phyloP scores from a whole-genome alignment of 2,888 invertebrate genomes.

The Encarsia formosa region DNA sequence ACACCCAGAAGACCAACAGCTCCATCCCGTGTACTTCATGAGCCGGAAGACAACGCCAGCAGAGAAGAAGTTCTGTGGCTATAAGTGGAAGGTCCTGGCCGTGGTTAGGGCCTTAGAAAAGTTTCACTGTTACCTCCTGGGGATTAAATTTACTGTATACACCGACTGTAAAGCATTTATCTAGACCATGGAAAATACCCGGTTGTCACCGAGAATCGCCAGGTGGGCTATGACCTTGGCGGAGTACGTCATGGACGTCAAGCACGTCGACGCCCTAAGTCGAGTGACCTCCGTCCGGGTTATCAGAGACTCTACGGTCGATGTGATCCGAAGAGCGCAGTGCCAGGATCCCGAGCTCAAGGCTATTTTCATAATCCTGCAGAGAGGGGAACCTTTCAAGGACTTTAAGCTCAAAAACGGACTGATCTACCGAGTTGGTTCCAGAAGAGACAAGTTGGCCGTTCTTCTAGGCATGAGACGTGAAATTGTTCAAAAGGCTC shows the following conservation, averaged over 20 bases:
- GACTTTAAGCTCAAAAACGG: not conserved
- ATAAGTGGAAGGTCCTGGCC: not conserved
- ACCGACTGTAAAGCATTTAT: not conserved
- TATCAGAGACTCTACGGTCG: not conserved
- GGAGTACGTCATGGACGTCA: not conserved
- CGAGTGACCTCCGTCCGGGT: not conserved
- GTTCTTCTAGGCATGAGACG: not conserved
- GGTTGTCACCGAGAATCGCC: not conserved
- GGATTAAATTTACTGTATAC: not conserved
- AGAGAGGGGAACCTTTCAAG: not conserved
- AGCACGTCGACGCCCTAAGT: constrained; percentile 4
- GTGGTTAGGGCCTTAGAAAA: not conserved
- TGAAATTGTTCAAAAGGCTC: not conserved
- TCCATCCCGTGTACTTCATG: not conserved
- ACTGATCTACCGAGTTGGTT: not conserved
- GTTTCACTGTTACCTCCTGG: not conserved
- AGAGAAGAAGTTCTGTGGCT: too few relatives aligned
- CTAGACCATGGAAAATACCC: not conserved
- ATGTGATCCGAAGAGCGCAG: not conserved
- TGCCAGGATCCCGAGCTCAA: not conserved
- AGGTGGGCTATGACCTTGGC: not conserved
- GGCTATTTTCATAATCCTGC: not conserved
- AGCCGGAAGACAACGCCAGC: not conserved
- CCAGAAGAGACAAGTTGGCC: not conserved
- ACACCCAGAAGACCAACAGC: too few relatives aligned